Percentiles rank a stretch among this genome's conserved stretches.
phyloP scores from a whole-genome alignment of 2,888 invertebrate genomes.

The Melinopterus prodromus region DNA sequence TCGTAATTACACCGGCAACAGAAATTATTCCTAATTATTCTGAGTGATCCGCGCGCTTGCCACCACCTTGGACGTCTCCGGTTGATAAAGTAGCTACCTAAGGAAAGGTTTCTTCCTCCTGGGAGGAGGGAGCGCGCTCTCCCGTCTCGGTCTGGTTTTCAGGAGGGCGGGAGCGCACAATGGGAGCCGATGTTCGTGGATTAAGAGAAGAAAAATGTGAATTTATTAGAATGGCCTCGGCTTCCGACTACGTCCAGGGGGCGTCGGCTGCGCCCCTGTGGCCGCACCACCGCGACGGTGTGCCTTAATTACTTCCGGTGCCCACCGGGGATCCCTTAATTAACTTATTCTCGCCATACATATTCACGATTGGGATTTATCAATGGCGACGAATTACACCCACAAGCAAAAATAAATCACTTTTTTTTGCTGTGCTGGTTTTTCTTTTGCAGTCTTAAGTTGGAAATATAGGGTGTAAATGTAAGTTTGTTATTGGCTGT shows the following conservation, averaged over 20 bases:
- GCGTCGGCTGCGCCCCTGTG: conserved; percentile 36
- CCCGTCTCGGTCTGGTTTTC: conserved; percentile 9
- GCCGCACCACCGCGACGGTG: conserved; percentile 30
- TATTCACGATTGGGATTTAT: not conserved
- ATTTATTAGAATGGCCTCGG: conserved; percentile 44
- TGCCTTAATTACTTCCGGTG: not conserved
- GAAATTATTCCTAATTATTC: conserved; percentile 44
- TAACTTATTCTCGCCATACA: conserved; percentile 18
- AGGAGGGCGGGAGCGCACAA: conserved; percentile 39
- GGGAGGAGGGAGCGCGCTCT: not conserved
- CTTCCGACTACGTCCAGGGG: conserved; percentile 28
- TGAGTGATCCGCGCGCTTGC: conserved; percentile 33
- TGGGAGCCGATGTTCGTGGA: conserved; percentile 36
- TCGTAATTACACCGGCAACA: conserved; percentile 40
- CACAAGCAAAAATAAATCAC: too few species aligned
- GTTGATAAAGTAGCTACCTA: not conserved
- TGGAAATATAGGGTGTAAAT: too few species aligned
- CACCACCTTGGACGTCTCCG: not conserved
- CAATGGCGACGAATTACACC: too few species aligned
- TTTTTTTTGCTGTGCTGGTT: too few species aligned
- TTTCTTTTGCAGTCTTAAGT: too few species aligned
- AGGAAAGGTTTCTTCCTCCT: not conserved
- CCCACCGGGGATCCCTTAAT: conserved; percentile 16
- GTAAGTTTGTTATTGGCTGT: too few species aligned
- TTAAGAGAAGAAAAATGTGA: conserved; percentile 43